Evolutionary conservation across 2,888 invertebrate species (phyloP), one percentile per base, ranked within the genome.

Genomic region (Andrena trimmerana): DNA sequence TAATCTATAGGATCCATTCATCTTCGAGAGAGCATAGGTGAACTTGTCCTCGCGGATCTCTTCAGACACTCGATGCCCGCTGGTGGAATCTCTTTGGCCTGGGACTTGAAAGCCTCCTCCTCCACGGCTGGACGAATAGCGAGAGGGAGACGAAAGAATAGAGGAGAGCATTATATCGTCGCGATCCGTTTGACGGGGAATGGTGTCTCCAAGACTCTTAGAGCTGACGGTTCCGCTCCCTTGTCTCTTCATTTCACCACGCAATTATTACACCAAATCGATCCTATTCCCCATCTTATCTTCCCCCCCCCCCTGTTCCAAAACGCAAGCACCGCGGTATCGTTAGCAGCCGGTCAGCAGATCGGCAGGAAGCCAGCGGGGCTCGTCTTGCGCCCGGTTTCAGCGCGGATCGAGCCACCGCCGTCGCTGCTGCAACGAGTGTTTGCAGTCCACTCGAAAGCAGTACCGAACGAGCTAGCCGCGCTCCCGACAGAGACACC

Each of bases 361-460:
- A 66, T 54, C 57, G 42, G 42, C 42, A 16, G 42, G 69, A 84
- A 78, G 84, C 60, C 84, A 83, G 73, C 82, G 86, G 36, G 88
- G 86, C 83, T 90, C 85, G 79, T 81, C 88, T 89, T 88, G 89
- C 84, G 85, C 80, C 86, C 82, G 85, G 85, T 90, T 87, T 83
- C 84, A 73, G 78, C 80, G 59, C 81, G 83, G 80, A 87, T 86
- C 88, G 81, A 87, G 71, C 62, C 78, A 80, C 78, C 75, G 75
- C 60, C 75, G 84, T 62, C 60, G 84, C 87, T 87, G 81, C 88
- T 81, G 86, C 86, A 83, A 89, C 90, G 92, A 94, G 94, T 94
- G 94, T 94, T 94, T 94, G 93, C 94, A 93, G 93, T 93, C 92
- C 94, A 94, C 94, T 94, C 91, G 91, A 94, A 92, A 93, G 91